These are phyloP conservation scores for Neoascia interrupta DNA, from an alignment of 2,888 invertebrate genomes.

Conservation along the genomic window DNA sequence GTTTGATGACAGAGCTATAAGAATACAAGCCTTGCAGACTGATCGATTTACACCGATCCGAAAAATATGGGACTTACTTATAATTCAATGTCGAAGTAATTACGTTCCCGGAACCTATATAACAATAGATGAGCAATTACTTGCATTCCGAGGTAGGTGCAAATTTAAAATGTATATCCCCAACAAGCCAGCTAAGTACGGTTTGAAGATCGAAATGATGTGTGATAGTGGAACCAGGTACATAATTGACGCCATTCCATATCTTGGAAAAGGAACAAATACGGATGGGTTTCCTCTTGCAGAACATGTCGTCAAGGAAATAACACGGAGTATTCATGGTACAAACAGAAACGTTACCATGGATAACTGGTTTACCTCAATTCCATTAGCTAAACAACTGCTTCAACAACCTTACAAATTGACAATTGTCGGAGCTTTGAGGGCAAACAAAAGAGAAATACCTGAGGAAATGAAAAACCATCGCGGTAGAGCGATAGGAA, in stretches of 20 bases:
- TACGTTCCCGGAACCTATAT: slow-evolving; percentile 77
- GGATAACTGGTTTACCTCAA: slow-evolving; percentile 76
- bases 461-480: slow-evolving; percentile 36
- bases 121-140: background rate
- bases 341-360: slow-evolving; percentile 60
- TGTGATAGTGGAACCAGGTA: slow-evolving; percentile 51
- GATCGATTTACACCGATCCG: slow-evolving; percentile 18
- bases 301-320: slow-evolving; percentile 49
- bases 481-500: slow-evolving; percentile 17
- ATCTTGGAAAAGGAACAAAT: slow-evolving; percentile 43
- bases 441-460: slow-evolving; percentile 75
- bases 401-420: slow-evolving; percentile 71
- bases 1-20: slow-evolving; percentile 12
- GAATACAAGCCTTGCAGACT: background rate
- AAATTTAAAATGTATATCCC: slow-evolving; percentile 33
- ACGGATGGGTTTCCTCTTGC: slow-evolving; percentile 35
- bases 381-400: slow-evolving; percentile 72
- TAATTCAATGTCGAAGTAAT: slow-evolving; percentile 3
- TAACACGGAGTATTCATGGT: slow-evolving; percentile 34
- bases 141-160: slow-evolving; percentile 43
- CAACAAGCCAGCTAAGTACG: slow-evolving; percentile 45
- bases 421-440: slow-evolving; percentile 70
- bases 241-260: slow-evolving; percentile 49
- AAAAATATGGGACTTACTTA: slow-evolving; percentile 16
- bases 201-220: slow-evolving; percentile 48